phyloP scores from a whole-genome alignment of 2,113 vertebrate genomes.

The Gallinago paraguaiae region DNA sequence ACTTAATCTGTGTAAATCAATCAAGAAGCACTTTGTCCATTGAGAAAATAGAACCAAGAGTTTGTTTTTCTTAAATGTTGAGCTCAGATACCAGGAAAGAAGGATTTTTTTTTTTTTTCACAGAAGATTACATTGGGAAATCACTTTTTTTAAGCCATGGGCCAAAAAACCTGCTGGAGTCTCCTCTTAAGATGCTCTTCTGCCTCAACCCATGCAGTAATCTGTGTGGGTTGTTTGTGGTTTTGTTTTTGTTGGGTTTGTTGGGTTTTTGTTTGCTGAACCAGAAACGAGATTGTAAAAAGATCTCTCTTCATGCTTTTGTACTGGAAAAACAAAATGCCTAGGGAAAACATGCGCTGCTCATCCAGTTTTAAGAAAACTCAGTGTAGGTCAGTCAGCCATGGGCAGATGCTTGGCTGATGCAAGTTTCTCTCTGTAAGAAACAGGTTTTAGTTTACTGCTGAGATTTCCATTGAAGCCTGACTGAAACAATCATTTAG shows the following conservation, averaged over 20 bases:
- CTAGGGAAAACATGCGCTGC: not conserved
- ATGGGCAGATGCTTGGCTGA: not conserved
- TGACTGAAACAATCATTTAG: not conserved
- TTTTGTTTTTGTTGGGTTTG: not conserved
- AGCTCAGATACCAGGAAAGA: not conserved
- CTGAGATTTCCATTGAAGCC: not conserved
- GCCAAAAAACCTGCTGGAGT: not conserved
- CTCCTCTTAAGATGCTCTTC: not conserved
- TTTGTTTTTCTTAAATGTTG: not conserved
- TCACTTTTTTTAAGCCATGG: not conserved
- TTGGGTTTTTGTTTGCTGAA: not conserved
- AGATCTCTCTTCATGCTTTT: not conserved
- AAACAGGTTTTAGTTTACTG: not conserved
- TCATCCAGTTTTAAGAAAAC: not conserved
- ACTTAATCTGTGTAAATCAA: not conserved
- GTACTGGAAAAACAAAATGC: not conserved
- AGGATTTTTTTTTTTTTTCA: not conserved
- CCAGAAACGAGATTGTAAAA: not conserved
- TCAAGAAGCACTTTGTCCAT: not conserved
- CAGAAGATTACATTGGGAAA: not conserved
- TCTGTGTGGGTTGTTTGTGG: not conserved
- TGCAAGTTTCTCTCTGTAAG: not conserved
- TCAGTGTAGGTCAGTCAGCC: not conserved
- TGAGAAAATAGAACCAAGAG: not conserved
- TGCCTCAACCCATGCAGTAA: not conserved